A percentile compares a stretch with the other conserved stretches of the same genome.
phyloP scores from a whole-genome alignment of 2,113 vertebrate genomes.

The Plecotus auritus region DNA sequence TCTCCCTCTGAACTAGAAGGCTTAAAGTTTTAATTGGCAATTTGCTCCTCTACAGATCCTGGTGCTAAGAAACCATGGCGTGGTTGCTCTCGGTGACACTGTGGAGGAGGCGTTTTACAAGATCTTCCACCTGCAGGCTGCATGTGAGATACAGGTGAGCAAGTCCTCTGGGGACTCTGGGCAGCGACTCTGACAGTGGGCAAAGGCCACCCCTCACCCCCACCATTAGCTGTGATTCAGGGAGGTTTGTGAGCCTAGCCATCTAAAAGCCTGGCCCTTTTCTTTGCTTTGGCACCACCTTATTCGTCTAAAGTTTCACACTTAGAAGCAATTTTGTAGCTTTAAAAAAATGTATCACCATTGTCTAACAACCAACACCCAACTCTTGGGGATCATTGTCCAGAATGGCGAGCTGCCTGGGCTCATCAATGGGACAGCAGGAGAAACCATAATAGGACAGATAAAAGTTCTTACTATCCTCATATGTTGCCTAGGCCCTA shows the following conservation, averaged over 20 bases:
- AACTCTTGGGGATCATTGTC: background rate
- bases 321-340: background rate
- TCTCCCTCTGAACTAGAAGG: background rate
- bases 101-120: conserved; percentile 97
- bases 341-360: background rate
- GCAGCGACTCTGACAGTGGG: background rate
- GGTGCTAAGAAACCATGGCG: conserved; percentile 95
- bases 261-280: background rate
- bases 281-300: background rate
- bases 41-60: conserved; percentile 84
- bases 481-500: background rate
- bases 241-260: background rate
- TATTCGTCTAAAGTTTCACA: background rate
- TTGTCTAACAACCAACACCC: background rate
- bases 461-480: background rate
- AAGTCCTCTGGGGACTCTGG: background rate
- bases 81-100: conserved; percentile 93
- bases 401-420: background rate
- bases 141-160: conserved; percentile 95
- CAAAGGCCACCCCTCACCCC: background rate
- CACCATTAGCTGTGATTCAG: background rate
- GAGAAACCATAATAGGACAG: background rate
- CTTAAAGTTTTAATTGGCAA: background rate
- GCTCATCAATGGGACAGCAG: background rate
- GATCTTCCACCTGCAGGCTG: conserved; percentile 94